These are phyloP conservation scores for Hipparchia semele DNA, from an alignment of 2,888 invertebrate genomes.

Conservation along the genomic window DNA sequence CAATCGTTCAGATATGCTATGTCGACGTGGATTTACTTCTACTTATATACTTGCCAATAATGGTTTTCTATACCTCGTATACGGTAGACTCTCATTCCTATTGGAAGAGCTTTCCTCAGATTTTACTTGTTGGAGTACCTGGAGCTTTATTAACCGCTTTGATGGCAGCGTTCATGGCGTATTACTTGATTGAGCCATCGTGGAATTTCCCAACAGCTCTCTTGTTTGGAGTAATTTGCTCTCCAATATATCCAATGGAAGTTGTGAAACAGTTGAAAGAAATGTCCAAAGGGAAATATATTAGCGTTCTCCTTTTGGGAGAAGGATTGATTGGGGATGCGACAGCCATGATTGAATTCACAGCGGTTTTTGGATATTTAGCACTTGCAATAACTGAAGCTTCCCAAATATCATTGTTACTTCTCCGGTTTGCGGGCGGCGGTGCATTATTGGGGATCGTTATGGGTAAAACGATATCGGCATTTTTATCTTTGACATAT, in stretches of 20 bases:
- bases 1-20: slow-evolving; percentile 64
- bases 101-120: slow-evolving; percentile 68
- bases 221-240: slow-evolving; percentile 68
- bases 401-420: slow-evolving; percentile 61
- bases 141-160: slow-evolving; percentile 65
- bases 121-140: slow-evolving; percentile 65
- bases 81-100: slow-evolving; percentile 70
- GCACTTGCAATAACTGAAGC: slow-evolving; percentile 58
- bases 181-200: slow-evolving; percentile 61
- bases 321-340: slow-evolving; percentile 73
- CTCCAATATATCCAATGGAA: slow-evolving; percentile 72
- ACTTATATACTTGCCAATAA: slow-evolving; percentile 59
- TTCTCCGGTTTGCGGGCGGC: slow-evolving; percentile 66
- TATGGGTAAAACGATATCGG: slow-evolving; percentile 63
- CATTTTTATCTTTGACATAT: slow-evolving; percentile 65
- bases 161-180: slow-evolving; percentile 67
- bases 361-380: slow-evolving; percentile 64
- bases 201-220: slow-evolving; percentile 67
- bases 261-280: slow-evolving; percentile 66
- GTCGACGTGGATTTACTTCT: slow-evolving; percentile 63
- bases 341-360: slow-evolving; percentile 72
- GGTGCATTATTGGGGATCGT: slow-evolving; percentile 67
- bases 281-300: slow-evolving; percentile 67
- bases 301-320: slow-evolving; percentile 66
- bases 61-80: slow-evolving; percentile 71